Evolutionary conservation across 1,140 invertebrate genomes (phyloP).

Genomic region (Brachystomella parvula): DNA sequence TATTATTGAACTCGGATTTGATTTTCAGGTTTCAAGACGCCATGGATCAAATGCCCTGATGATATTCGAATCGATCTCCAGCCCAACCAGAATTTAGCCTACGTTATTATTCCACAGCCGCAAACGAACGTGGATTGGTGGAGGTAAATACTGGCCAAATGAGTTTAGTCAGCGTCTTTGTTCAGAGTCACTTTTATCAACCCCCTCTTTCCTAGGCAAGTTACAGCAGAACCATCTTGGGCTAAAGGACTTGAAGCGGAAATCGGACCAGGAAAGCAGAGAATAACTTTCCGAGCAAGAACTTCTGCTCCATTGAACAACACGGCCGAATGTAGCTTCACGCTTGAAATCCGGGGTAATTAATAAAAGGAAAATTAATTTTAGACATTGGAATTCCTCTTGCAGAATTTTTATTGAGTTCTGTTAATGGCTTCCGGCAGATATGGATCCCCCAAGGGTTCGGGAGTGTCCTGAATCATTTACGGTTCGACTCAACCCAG

Average conservation of each 20-base stretch:
- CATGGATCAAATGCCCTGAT: conserved; percentile 57
- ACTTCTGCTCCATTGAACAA: conserved; percentile 49
- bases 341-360: conserved; percentile 53
- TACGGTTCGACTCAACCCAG: conserved; percentile 49
- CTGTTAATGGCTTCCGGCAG: conserved; percentile 40
- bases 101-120: conserved; percentile 55
- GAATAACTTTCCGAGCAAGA: conserved; percentile 48
- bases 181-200: neutral
- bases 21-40: conserved; percentile 38
- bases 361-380: no score
- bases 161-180: no score
- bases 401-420: neutral
- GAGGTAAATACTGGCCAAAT: no score
- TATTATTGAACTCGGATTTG: neutral
- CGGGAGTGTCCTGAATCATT: conserved; percentile 56
- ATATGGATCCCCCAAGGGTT: conserved; percentile 52
- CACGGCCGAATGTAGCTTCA: conserved; percentile 52
- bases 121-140: conserved; percentile 59
- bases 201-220: conserved; percentile 25
- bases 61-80: conserved; percentile 53
- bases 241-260: conserved; percentile 55
- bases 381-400: neutral
- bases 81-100: conserved; percentile 47
- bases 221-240: conserved; percentile 52
- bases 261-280: conserved; percentile 51